Evolutionary conservation across 64 coral and sea anemone genomes (phyloP).

Genomic region (Pocillopora verrucosa): DNA sequence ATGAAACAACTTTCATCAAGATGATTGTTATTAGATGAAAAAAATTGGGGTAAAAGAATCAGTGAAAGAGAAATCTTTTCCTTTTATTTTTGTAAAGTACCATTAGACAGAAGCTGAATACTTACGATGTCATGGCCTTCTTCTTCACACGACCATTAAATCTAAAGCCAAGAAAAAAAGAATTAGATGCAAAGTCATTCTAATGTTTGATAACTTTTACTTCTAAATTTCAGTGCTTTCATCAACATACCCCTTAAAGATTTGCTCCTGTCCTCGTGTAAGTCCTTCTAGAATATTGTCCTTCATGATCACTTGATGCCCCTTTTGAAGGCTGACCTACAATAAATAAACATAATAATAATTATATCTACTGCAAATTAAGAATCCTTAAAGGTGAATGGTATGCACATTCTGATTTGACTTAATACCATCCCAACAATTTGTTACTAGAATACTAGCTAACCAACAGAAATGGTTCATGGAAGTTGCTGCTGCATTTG

Average conservation of each 20-base stretch:
- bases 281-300: slow-evolving; percentile 60
- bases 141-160: slow-evolving; percentile 90
- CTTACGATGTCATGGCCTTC: slow-evolving; percentile 89
- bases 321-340: slow-evolving; percentile 66
- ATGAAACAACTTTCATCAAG: too few species aligned
- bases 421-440: too few species aligned
- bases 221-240: background rate
- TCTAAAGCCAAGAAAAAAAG: slow-evolving; percentile 25
- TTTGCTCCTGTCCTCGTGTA: slow-evolving; percentile 56
- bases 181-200: background rate
- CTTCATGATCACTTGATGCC: slow-evolving; percentile 52
- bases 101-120: background rate
- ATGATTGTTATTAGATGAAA: too few species aligned
- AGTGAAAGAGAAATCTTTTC: too few species aligned
- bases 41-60: too few species aligned
- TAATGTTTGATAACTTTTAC: background rate
- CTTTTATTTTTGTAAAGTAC: too few species aligned
- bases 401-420: too few species aligned
- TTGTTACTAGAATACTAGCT: too few species aligned
- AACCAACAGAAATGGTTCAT: too few species aligned
- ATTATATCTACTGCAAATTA: too few species aligned
- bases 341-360: background rate
- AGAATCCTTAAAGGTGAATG: too few species aligned
- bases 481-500: too few species aligned
- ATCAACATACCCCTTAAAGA: slow-evolving; percentile 49